Evolutionary conservation across 2,797 vertebrate genomes (phyloP).

Genomic region (Knipowitschia caucasica): DNA sequence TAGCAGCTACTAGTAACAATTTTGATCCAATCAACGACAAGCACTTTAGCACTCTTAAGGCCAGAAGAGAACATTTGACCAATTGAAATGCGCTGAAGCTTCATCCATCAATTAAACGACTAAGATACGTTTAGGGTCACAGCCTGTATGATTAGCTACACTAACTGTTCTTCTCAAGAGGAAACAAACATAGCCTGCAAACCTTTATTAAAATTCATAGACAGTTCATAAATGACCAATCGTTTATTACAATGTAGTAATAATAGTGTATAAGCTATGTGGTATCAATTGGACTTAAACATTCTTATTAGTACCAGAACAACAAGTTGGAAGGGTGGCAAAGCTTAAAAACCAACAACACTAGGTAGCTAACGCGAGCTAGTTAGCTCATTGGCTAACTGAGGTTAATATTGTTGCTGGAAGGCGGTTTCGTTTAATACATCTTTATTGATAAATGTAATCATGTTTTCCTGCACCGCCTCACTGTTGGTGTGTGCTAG

Average conservation of each 20-base stretch:
- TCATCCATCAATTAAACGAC: constrained; percentile 51
- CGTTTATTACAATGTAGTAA: constrained; percentile 18
- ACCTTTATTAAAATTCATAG: constrained; percentile 21
- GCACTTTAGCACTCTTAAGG: constrained; percentile 17
- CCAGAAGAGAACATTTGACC: constrained; percentile 41
- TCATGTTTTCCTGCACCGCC: constrained; percentile 19
- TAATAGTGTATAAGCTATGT: constrained; percentile 4
- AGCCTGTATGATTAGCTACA: constrained; percentile 34
- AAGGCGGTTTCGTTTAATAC: constrained; percentile 22
- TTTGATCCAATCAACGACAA: constrained; percentile 2
- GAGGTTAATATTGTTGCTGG: constrained; percentile 12
- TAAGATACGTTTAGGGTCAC: constrained; percentile 32
- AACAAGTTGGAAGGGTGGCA: constrained; percentile 37
- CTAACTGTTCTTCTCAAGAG: constrained; percentile 14
- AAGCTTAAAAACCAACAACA: constrained; percentile 28
- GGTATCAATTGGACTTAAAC: background rate
- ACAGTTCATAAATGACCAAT: constrained; percentile 52
- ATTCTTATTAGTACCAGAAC: constrained; percentile 19
- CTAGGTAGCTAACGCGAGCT: constrained; percentile 42
- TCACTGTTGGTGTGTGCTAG: constrained; percentile 34
- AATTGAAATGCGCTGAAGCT: constrained; percentile 57
- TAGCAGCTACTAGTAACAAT: background rate
- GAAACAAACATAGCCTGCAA: constrained; percentile 24
- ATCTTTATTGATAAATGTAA: constrained; percentile 28
- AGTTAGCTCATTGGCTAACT: constrained; percentile 48